Evolutionary conservation across 2,113 vertebrate genomes (phyloP).

Genomic region (Glaucomys volans): DNA sequence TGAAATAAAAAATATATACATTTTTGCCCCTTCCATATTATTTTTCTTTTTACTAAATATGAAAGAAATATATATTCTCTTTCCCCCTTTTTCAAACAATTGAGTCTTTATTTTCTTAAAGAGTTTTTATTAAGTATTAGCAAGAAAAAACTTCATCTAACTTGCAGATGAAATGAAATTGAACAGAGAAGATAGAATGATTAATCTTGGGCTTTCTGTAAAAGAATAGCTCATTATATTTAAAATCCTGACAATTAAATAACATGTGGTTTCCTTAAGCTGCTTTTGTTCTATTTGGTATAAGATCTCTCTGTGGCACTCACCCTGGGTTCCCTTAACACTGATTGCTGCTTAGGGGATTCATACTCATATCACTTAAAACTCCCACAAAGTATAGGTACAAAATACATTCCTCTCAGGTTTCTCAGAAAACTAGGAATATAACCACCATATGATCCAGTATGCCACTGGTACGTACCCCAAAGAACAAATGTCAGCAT

Average conservation of each 20-base stretch:
- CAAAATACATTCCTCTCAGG: neutral
- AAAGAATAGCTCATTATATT: neutral
- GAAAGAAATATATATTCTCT: neutral
- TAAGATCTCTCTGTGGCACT: too few species aligned
- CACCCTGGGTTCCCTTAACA: neutral
- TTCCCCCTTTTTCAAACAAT: neutral
- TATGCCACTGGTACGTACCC: too few species aligned
- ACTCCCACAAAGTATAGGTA: neutral
- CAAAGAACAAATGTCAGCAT: too few species aligned
- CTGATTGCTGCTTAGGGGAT: neutral
- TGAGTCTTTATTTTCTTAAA: neutral
- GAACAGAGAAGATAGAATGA: neutral
- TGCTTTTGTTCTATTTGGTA: neutral
- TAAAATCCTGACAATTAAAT: neutral
- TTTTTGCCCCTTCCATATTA: neutral
- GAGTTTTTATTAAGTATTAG: neutral
- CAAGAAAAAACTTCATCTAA: neutral
- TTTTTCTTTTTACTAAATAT: neutral
- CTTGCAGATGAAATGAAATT: neutral
- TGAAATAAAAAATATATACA: neutral
- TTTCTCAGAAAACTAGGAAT: too few species aligned
- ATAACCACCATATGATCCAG: too few species aligned
- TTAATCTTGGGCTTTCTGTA: neutral
- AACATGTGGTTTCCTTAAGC: neutral
- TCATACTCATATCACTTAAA: neutral